Percentiles rank a stretch among this genome's conserved stretches.
phyloP scores from a whole-genome alignment of 2,888 invertebrate species.

The Rhingia campestris region DNA sequence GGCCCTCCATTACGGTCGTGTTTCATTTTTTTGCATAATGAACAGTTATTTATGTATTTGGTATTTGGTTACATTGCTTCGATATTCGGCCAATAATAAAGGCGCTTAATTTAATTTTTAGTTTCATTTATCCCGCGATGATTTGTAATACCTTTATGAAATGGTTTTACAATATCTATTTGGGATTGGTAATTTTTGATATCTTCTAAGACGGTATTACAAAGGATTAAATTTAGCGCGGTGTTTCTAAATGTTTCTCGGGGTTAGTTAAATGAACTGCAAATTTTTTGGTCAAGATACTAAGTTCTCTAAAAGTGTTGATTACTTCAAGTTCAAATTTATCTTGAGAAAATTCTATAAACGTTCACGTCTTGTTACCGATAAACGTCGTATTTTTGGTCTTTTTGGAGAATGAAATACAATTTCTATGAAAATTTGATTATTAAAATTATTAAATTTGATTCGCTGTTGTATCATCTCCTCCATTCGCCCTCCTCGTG shows the following conservation, averaged over 20 bases:
- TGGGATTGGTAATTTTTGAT: too few relatives aligned
- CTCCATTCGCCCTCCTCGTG: too few relatives aligned
- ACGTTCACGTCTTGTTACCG: slow-evolving; percentile 16
- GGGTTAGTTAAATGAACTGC: slow-evolving; percentile 46
- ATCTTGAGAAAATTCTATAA: slow-evolving; percentile 24
- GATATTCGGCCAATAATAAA: slow-evolving; percentile 33
- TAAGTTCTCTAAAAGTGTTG: slow-evolving; percentile 47
- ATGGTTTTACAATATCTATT: too few relatives aligned
- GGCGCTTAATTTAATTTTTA: slow-evolving; percentile 20
- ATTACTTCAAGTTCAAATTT: slow-evolving; percentile 37
- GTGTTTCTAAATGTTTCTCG: slow-evolving; percentile 42
- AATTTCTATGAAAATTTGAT: slow-evolving; percentile 19
- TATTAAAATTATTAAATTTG: slow-evolving; percentile 75
- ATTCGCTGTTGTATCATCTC: too few relatives aligned
- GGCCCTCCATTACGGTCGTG: slow-evolving; percentile 39
- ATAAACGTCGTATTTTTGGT: slow-evolving; percentile 28
- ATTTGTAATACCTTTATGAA: too few relatives aligned
- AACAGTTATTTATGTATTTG: slow-evolving; percentile 37
- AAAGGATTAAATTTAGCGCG: slow-evolving; percentile 23
- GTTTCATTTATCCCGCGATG: too few relatives aligned
- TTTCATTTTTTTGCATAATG: slow-evolving; percentile 42
- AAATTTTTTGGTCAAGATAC: slow-evolving; percentile 30
- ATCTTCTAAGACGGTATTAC: too few relatives aligned
- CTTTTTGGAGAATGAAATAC: slow-evolving; percentile 12
- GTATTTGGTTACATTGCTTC: slow-evolving; percentile 13